Evolutionary conservation across 2,888 invertebrate species (phyloP).

Genomic region (Plebejus melissa): DNA sequence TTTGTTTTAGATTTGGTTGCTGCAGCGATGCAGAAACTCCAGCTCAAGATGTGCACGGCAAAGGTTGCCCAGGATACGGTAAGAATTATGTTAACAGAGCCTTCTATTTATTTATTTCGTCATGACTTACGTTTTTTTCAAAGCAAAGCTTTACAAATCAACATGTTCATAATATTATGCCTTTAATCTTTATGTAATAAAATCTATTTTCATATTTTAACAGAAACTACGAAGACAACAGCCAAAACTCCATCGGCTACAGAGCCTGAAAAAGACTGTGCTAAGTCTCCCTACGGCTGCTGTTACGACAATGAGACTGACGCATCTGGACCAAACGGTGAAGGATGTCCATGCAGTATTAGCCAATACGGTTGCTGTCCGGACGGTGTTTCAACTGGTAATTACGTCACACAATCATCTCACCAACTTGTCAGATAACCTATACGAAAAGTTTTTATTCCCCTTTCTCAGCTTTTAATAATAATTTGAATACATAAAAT

Average conservation of each 20-base stretch:
- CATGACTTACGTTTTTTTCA: too few species aligned
- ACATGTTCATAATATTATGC: too few species aligned
- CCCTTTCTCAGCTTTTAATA: too few species aligned
- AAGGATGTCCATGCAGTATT: slow-evolving; percentile 82
- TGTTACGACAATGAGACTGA: slow-evolving; percentile 83
- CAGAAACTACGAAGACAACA: slow-evolving; percentile 28
- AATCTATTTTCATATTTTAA: neutral
- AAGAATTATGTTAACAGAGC: slow-evolving; percentile 34
- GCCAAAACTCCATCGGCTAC: slow-evolving; percentile 34
- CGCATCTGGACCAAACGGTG: slow-evolving; percentile 81
- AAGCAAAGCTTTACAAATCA: too few species aligned
- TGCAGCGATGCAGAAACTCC: slow-evolving; percentile 83
- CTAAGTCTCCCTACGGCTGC: slow-evolving; percentile 83
- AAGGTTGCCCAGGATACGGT: slow-evolving; percentile 71
- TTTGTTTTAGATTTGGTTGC: slow-evolving; percentile 79
- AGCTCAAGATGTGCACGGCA: slow-evolving; percentile 81
- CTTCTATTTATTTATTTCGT: slow-evolving; percentile 10
- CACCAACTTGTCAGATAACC: neutral
- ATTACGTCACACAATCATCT: neutral
- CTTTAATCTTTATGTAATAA: too few species aligned
- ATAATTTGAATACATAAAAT: too few species aligned
- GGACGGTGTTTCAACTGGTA: slow-evolving; percentile 82
- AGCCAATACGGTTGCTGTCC: slow-evolving; percentile 86
- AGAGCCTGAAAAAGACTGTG: slow-evolving; percentile 61
- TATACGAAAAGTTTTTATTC: neutral